Conservation (phyloP, 2,888 invertebrate species). For the Campaea margaritaria region DNA sequence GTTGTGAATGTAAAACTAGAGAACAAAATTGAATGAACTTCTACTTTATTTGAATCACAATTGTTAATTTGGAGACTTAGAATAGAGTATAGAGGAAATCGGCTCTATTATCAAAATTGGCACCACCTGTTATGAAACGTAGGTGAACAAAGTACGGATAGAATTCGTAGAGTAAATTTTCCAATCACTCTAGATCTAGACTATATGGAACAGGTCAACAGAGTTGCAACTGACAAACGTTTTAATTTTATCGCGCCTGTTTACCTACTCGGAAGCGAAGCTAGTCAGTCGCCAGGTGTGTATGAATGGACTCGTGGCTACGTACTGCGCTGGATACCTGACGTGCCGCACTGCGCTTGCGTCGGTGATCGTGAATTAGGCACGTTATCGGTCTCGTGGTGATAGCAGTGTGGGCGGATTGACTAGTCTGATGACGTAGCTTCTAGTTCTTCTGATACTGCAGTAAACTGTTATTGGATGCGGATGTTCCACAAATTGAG, state of each 20-base stretch:
- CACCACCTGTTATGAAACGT: too few species aligned
- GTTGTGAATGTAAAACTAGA: too few species aligned
- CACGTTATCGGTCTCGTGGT: neutral
- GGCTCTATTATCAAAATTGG: too few species aligned
- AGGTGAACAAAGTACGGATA: too few species aligned
- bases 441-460: neutral
- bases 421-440: constrained; percentile 2
- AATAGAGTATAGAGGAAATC: too few species aligned
- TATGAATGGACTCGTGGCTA: constrained; percentile 2
- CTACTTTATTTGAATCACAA: too few species aligned
- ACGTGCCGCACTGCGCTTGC: neutral
- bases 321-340: constrained; percentile 4
- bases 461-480: constrained; percentile 2
- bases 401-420: constrained; percentile 3
- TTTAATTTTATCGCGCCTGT: constrained; percentile 9
- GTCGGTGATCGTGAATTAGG: neutral
- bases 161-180: too few species aligned
- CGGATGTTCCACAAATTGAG: too few species aligned
- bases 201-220: too few species aligned
- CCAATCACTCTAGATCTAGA: too few species aligned
- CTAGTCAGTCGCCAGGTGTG: constrained; percentile 20
- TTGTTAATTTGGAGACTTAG: too few species aligned
- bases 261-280: constrained; percentile 5
- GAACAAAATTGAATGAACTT: too few species aligned
- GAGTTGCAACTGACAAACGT: constrained; percentile 5